These are phyloP conservation scores for Caenorhabditis sp. DNA, from an alignment of 2,888 invertebrate species.

Conservation along the genomic window DNA sequence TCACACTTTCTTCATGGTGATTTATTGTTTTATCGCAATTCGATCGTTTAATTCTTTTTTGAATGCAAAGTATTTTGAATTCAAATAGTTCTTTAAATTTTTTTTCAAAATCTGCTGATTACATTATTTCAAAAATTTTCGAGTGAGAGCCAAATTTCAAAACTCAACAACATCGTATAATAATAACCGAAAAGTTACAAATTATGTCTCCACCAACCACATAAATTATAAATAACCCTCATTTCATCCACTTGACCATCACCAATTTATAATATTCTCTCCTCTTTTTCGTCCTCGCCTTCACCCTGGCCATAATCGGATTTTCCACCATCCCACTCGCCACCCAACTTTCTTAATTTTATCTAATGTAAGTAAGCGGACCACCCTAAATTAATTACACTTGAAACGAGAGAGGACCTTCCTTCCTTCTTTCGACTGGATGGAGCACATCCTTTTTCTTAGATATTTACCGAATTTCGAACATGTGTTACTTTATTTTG, in stretches of 20 bases:
- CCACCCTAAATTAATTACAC: constrained; percentile 39
- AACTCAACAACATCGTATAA: no score
- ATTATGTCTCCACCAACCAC: not conserved
- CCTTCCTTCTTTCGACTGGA: no score
- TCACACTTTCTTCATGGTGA: not conserved
- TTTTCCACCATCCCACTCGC: not conserved
- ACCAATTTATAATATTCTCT: not conserved
- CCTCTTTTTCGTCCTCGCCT: not conserved
- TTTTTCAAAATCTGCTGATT: no score
- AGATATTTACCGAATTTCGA: not conserved
- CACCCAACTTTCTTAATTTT: not conserved
- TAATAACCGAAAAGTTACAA: not conserved
- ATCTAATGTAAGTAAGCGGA: not conserved
- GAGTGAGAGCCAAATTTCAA: no score
- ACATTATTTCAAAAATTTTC: no score
- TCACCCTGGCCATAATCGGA: not conserved
- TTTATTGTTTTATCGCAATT: constrained; percentile 10
- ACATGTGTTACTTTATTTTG: not conserved
- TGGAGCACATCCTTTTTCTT: not conserved
- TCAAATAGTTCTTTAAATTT: no score
- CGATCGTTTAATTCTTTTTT: constrained; percentile 12
- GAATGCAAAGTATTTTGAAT: no score
- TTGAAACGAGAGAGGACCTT: constrained; percentile 14
- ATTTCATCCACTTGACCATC: not conserved
- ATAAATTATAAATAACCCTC: not conserved